A percentile compares a stretch with the other conserved stretches of the same genome.
phyloP scores from a whole-genome alignment of 1,140 invertebrate genomes.

The Eriosoma lanigerum region DNA sequence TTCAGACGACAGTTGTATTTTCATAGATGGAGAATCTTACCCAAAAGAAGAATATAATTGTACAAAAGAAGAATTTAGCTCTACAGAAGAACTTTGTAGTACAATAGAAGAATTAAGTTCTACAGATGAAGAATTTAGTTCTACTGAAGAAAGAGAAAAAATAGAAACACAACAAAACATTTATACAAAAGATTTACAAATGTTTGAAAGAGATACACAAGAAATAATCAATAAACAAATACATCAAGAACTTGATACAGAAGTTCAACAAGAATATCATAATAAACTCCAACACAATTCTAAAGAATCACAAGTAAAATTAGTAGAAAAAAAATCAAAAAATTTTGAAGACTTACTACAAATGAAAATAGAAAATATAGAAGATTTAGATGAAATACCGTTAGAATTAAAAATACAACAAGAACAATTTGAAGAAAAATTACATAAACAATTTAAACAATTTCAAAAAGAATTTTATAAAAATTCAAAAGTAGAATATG shows the following conservation, averaged over 20 bases:
- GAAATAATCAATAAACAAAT: not conserved
- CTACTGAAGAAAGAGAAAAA: not conserved
- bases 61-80: constrained; percentile 1
- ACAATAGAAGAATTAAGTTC: not conserved
- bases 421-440: constrained; percentile 13
- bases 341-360: not conserved
- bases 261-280: not conserved
- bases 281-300: too few species aligned
- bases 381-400: constrained; percentile 15
- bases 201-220: not conserved
- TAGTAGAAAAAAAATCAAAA: not conserved
- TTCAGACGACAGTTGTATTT: not conserved
- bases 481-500: constrained; percentile 28
- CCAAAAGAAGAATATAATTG: not conserved
- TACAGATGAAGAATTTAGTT: not conserved
- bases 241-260: not conserved
- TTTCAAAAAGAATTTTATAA: constrained; percentile 26
- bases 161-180: not conserved
- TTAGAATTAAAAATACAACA: constrained; percentile 21
- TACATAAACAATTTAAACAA: constrained; percentile 16
- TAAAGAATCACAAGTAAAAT: too few species aligned
- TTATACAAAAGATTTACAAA: not conserved
- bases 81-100: not conserved
- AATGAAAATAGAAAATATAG: constrained; percentile 3
- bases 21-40: not conserved